A percentile compares a stretch with the other conserved stretches of the same genome.
Evolutionary conservation across 1,140 invertebrate genomes (phyloP).

Genomic region (Drosophila nigrodunni): DNA sequence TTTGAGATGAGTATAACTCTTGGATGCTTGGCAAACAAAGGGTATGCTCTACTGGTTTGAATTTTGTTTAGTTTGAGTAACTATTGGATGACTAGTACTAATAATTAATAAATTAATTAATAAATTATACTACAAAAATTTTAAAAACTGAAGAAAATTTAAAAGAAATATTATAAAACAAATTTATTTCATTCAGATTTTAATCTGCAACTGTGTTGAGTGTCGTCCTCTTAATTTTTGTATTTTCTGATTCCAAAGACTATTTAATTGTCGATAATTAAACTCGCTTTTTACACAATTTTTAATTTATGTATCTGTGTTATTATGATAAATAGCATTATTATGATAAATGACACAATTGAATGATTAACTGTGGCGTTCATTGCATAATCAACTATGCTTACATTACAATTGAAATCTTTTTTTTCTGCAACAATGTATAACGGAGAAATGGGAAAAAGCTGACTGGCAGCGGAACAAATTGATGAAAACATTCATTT

Average conservation of each 20-base stretch:
- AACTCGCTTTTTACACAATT: not conserved
- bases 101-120: too few relatives aligned
- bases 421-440: not conserved
- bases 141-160: too few relatives aligned
- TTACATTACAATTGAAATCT: constrained; percentile 14
- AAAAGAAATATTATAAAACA: too few relatives aligned
- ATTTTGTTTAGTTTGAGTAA: not conserved
- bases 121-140: too few relatives aligned
- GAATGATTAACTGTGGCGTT: constrained; percentile 31
- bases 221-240: not conserved
- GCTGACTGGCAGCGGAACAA: not conserved
- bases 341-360: constrained; percentile 9
- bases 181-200: too few relatives aligned
- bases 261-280: constrained; percentile 7
- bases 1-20: not conserved
- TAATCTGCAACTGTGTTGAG: too few relatives aligned
- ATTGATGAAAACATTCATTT: too few relatives aligned
- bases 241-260: not conserved
- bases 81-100: too few relatives aligned
- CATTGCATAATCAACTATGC: constrained; percentile 31
- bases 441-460: not conserved
- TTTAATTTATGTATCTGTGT: not conserved
- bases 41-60: not conserved
- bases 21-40: not conserved
- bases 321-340: constrained; percentile 41